A percentile compares a stretch with the other conserved stretches of the same genome.
Conservation (phyloP, 1,140 invertebrate species). For the Drosophila setifemur region DNA sequence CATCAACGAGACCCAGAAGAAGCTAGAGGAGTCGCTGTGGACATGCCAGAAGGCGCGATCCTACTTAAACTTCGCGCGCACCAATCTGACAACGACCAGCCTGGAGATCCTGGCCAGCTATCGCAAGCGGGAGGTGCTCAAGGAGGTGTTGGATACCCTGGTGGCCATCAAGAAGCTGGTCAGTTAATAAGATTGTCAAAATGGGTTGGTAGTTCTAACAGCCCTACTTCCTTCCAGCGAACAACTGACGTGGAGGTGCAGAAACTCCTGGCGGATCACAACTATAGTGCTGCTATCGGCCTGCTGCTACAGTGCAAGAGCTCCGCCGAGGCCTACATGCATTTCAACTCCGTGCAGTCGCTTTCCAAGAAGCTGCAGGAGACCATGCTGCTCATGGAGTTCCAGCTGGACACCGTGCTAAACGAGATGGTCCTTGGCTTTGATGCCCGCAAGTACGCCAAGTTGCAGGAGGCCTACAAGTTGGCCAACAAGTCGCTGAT, state of each 20-base stretch:
- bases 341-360: conserved; percentile 93
- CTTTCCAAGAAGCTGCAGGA: conserved; percentile 94
- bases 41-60: conserved; percentile 88
- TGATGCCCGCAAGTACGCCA: conserved; percentile 88
- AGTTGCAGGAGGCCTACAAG: conserved; percentile 93
- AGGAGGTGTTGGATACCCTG: conserved; percentile 90
- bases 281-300: conserved; percentile 94
- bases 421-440: conserved; percentile 90
- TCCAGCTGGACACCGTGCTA: conserved; percentile 93
- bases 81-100: conserved; percentile 92
- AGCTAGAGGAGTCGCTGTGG: conserved; percentile 87
- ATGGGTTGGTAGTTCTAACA: neutral
- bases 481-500: conserved; percentile 93
- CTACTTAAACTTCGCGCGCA: conserved; percentile 88
- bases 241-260: conserved; percentile 92
- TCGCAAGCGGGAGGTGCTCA: conserved; percentile 91
- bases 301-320: conserved; percentile 94
- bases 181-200: neutral
- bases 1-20: conserved; percentile 89
- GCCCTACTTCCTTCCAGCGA: conserved; percentile 81
- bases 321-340: conserved; percentile 90
- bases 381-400: conserved; percentile 95
- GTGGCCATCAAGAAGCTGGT: conserved; percentile 91
- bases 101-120: conserved; percentile 94
- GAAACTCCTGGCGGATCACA: conserved; percentile 91